A percentile compares a stretch with the other conserved stretches of the same genome.
Conservation (phyloP, 2,797 vertebrate genomes). For the Coreius guichenoti region DNA sequence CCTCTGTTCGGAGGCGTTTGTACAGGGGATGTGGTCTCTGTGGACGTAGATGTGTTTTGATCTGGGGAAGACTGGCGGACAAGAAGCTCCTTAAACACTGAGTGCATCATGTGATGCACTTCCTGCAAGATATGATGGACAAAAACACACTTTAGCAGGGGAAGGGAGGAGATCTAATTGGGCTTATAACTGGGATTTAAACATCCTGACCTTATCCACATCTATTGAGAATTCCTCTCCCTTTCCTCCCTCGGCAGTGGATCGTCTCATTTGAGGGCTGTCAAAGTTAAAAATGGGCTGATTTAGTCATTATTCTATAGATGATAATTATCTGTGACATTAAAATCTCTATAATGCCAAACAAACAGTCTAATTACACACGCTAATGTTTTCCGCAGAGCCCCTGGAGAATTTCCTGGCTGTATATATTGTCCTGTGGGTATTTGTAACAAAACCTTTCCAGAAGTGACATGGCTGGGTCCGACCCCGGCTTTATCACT, state of each 20-base stretch:
- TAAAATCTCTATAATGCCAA: constrained; percentile 2
- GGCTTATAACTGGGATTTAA: neutral
- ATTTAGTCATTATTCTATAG: neutral
- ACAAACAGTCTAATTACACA: constrained; percentile 32
- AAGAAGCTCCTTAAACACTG: constrained; percentile 86
- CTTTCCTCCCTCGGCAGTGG: neutral
- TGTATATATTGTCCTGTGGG: constrained; percentile 63
- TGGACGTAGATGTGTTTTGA: constrained; percentile 33
- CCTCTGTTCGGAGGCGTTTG: constrained; percentile 65
- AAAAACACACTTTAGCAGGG: neutral
- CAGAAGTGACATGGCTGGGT: constrained; percentile 50
- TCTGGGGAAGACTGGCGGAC: constrained; percentile 66
- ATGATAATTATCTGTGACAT: neutral
- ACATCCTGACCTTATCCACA: constrained; percentile 75
- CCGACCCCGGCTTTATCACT: constrained; percentile 54
- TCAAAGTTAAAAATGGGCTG: neutral
- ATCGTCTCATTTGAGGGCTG: constrained; percentile 48
- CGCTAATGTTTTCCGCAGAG: constrained; percentile 61
- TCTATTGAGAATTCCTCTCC: constrained; percentile 64
- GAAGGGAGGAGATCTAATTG: neutral
- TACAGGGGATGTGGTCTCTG: constrained; percentile 21
- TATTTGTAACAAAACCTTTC: constrained; percentile 68
- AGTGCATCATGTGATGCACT: constrained; percentile 84
- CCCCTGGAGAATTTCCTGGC: constrained; percentile 65
- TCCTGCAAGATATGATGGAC: constrained; percentile 69